Percentiles rank a stretch among this genome's conserved stretches.
Conservation (phyloP, 1,140 invertebrate species). For the Geopemphigus sp. region DNA sequence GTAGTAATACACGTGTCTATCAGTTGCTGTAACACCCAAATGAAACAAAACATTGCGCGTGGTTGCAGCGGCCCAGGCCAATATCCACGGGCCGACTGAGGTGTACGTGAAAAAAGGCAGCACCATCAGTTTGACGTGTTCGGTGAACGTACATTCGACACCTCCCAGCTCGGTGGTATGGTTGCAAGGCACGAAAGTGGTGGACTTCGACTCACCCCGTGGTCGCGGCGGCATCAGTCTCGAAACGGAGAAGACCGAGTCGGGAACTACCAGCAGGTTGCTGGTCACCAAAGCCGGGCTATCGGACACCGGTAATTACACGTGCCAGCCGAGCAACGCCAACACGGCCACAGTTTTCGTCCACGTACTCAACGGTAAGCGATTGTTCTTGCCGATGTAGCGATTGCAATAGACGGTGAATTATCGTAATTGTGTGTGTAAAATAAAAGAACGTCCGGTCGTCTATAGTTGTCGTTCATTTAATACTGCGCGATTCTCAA, state of each 20-base stretch:
- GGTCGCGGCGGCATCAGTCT: slow-evolving; percentile 75
- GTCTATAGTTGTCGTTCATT: too few species aligned
- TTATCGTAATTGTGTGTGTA: too few species aligned
- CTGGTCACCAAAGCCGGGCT: slow-evolving; percentile 81
- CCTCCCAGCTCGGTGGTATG: slow-evolving; percentile 74
- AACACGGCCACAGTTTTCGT: slow-evolving; percentile 82
- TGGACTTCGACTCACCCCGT: slow-evolving; percentile 82
- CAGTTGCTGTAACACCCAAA: too few species aligned
- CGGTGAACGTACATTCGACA: slow-evolving; percentile 81
- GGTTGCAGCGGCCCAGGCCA: slow-evolving; percentile 75
- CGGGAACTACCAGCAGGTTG: slow-evolving; percentile 82
- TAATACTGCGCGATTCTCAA: too few species aligned
- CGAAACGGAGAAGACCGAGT: slow-evolving; percentile 86
- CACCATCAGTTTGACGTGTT: slow-evolving; percentile 84
- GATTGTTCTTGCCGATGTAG: too few species aligned
- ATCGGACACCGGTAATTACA: slow-evolving; percentile 85
- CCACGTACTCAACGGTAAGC: slow-evolving; percentile 84
- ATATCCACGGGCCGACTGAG: slow-evolving; percentile 79
- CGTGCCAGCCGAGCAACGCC: slow-evolving; percentile 81
- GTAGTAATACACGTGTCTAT: too few species aligned
- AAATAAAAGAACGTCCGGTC: too few species aligned
- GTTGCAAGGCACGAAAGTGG: slow-evolving; percentile 76
- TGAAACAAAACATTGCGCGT: too few species aligned
- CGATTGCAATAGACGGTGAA: too few species aligned
- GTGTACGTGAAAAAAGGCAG: slow-evolving; percentile 87